A percentile compares a stretch with the other conserved stretches of the same genome.
phyloP scores from a whole-genome alignment of 2,888 invertebrate species.

The Chaetogeoica ovagalla region DNA sequence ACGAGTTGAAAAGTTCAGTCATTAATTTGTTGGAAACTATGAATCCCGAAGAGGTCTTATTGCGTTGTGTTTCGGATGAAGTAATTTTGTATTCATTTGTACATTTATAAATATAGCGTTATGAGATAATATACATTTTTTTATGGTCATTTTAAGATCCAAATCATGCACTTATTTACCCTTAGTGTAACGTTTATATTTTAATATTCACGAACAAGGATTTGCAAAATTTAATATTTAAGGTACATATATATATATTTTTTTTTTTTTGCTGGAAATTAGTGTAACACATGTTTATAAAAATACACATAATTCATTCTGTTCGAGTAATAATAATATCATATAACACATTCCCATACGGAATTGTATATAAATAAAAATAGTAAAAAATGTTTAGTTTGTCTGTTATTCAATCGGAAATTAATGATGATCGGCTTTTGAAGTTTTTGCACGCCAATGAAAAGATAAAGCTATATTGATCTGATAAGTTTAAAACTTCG shows the following conservation, averaged over 20 bases:
- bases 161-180: background rate
- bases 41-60: background rate
- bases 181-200: background rate
- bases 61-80: slow-evolving; percentile 8
- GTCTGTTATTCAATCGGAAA: background rate
- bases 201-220: background rate
- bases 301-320: too few species aligned
- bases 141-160: background rate
- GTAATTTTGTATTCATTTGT: background rate
- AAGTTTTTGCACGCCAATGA: slow-evolving; percentile 4
- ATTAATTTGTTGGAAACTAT: slow-evolving; percentile 15
- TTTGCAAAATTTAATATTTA: too few species aligned
- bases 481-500: slow-evolving; percentile 24
- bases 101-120: background rate
- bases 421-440: slow-evolving; percentile 27
- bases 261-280: too few species aligned
- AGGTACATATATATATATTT: too few species aligned
- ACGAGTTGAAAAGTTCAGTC: slow-evolving; percentile 16
- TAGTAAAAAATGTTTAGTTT: background rate
- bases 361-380: too few species aligned
- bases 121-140: too few species aligned
- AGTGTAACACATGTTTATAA: too few species aligned
- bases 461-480: slow-evolving; percentile 24
- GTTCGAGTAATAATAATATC: too few species aligned
- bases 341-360: too few species aligned